Percentiles rank a stretch among this genome's conserved stretches.
phyloP scores from a whole-genome alignment of 2,113 vertebrate species.

The Naja naja region DNA sequence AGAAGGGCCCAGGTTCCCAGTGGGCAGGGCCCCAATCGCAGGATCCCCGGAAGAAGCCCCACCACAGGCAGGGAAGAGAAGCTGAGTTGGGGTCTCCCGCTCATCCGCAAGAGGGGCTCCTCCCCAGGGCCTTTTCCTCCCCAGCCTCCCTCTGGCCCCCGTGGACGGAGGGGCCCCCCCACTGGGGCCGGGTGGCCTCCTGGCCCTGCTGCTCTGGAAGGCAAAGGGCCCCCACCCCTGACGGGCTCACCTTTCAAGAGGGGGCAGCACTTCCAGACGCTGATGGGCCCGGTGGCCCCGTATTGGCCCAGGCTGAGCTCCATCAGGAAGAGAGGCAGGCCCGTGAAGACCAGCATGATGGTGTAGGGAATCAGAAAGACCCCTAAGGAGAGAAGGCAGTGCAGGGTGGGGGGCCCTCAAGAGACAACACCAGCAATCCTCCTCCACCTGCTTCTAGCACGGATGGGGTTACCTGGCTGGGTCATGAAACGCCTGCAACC shows the following conservation, averaged over 20 bases:
- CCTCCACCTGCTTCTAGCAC: neutral
- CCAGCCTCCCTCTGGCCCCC: neutral
- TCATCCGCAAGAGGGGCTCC: neutral
- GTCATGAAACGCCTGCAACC: neutral
- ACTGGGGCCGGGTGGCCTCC: no score
- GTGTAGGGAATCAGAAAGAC: conserved; percentile 83
- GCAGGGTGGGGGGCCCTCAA: neutral
- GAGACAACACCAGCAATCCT: neutral
- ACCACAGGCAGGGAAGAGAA: neutral
- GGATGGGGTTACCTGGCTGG: no score
- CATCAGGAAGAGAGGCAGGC: conserved; percentile 83
- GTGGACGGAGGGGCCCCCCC: neutral
- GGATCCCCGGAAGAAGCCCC: neutral
- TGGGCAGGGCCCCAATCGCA: neutral
- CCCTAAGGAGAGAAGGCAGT: conserved; percentile 61
- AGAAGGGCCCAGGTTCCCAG: neutral
- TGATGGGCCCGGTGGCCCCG: conserved; percentile 74
- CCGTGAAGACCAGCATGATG: conserved; percentile 79
- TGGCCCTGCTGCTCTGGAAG: neutral
- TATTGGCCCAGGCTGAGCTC: conserved; percentile 85
- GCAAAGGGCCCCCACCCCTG: no score
- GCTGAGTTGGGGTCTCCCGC: neutral
- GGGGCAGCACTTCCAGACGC: conserved; percentile 84
- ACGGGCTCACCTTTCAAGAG: conserved; percentile 76
- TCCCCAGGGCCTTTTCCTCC: neutral